These are phyloP conservation scores for Thripadectes ignobilis DNA, from an alignment of 2,797 vertebrate species.

Conservation along the genomic window DNA sequence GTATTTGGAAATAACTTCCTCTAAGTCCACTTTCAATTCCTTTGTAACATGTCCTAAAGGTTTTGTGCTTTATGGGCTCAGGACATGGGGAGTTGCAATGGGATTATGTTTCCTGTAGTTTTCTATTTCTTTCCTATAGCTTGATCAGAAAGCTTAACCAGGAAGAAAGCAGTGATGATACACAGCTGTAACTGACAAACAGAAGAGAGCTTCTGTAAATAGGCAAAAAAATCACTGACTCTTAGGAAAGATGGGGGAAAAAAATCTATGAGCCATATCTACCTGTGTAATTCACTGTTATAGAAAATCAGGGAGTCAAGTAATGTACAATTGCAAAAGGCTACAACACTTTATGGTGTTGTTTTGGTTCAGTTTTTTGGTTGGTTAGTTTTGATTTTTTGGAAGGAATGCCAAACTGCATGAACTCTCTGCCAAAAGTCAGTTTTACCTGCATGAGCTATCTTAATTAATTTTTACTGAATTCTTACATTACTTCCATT, in stretches of 20 bases:
- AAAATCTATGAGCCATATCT: background rate
- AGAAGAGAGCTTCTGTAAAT: background rate
- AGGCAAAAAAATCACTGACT: background rate
- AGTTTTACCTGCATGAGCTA: background rate
- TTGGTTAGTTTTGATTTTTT: background rate
- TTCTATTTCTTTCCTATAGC: background rate
- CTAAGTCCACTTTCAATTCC: background rate
- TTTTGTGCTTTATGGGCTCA: background rate
- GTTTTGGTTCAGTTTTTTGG: rapidly evolving
- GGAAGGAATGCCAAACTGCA: background rate
- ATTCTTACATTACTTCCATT: background rate
- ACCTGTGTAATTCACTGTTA: background rate
- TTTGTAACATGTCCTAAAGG: background rate
- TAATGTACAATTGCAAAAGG: background rate
- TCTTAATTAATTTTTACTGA: background rate
- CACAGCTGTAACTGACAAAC: background rate
- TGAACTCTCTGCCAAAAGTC: background rate
- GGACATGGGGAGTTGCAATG: background rate
- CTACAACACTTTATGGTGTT: background rate
- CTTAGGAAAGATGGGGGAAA: background rate
- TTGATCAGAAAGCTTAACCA: background rate
- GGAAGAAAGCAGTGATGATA: background rate
- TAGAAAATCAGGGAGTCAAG: background rate
- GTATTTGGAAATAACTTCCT: background rate
- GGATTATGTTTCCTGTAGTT: background rate